These are phyloP conservation scores for Athetis lepigone DNA, from an alignment of 2,888 invertebrate species.

Conservation along the genomic window DNA sequence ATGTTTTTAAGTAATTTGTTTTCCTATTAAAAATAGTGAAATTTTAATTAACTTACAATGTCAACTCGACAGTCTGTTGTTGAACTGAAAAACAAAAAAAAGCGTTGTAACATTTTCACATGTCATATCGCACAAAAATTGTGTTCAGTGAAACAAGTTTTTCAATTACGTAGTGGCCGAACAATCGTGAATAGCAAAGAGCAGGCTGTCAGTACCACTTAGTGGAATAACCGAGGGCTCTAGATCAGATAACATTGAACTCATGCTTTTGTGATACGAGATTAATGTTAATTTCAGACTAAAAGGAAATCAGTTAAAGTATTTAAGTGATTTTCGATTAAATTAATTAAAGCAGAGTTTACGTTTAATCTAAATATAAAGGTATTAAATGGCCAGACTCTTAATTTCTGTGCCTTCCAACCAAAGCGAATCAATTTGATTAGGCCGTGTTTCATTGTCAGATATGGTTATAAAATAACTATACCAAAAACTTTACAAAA, in stretches of 20 bases:
- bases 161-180: constrained; percentile 31
- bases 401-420: neutral
- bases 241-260: constrained; percentile 26
- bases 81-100: constrained; percentile 77
- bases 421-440: neutral
- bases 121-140: constrained; percentile 19
- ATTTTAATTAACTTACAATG: constrained; percentile 79
- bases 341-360: neutral
- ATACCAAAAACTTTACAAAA: too few species aligned
- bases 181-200: constrained; percentile 30
- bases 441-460: neutral
- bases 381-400: neutral
- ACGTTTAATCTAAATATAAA: too few species aligned
- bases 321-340: neutral
- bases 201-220: constrained; percentile 17
- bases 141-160: constrained; percentile 35
- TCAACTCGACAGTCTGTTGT: constrained; percentile 82
- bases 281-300: constrained; percentile 10
- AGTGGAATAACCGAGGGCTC: constrained; percentile 22
- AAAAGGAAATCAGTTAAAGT: constrained; percentile 10
- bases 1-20: neutral
- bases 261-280: constrained; percentile 9
- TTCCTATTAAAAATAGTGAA: neutral
- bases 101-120: constrained; percentile 17
- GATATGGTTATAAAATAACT: neutral